Percentiles rank a stretch among this genome's conserved stretches.
These are phyloP conservation scores for Epinephelus awoara DNA, from an alignment of 2,797 vertebrate species.

Conservation along the genomic window DNA sequence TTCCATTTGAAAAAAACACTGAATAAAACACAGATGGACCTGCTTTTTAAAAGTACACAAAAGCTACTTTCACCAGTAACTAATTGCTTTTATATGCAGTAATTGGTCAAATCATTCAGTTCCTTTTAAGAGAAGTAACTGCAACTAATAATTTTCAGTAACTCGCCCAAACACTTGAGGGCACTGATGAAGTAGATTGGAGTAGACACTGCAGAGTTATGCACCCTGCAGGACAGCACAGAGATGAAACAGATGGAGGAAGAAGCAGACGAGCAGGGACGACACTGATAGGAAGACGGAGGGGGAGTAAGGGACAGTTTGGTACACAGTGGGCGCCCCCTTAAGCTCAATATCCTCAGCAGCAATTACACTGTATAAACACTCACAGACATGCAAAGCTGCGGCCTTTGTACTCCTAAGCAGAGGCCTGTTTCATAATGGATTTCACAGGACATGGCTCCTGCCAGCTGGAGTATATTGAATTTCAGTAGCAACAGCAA, in stretches of 20 bases:
- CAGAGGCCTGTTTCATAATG: constrained; percentile 57
- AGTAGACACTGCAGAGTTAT: constrained; percentile 30
- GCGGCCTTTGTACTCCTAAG: constrained; percentile 49
- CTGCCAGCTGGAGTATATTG: constrained; percentile 51
- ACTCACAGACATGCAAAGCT: constrained; percentile 35
- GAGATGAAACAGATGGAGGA: constrained; percentile 58
- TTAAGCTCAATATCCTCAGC: constrained; percentile 36
- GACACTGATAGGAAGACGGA: constrained; percentile 10
- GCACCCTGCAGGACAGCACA: constrained; percentile 31
- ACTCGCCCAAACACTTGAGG: background rate
- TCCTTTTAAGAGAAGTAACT: constrained; percentile 1
- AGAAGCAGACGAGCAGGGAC: constrained; percentile 20
- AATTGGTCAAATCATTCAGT: constrained; percentile 31
- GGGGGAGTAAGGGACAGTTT: constrained; percentile 36
- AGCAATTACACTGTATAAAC: constrained; percentile 34
- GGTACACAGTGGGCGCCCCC: constrained; percentile 27
- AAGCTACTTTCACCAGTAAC: no score
- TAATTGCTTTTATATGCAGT: no score
- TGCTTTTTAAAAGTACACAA: no score
- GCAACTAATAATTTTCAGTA: no score
- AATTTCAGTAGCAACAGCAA: constrained; percentile 61
- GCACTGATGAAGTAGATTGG: constrained; percentile 29
- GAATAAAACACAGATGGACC: no score
- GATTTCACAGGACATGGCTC: constrained; percentile 51
- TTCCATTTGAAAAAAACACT: no score